Base-by-base conservation (phyloP, 2,797 vertebrate species). In the Halcyon badia region DNA sequence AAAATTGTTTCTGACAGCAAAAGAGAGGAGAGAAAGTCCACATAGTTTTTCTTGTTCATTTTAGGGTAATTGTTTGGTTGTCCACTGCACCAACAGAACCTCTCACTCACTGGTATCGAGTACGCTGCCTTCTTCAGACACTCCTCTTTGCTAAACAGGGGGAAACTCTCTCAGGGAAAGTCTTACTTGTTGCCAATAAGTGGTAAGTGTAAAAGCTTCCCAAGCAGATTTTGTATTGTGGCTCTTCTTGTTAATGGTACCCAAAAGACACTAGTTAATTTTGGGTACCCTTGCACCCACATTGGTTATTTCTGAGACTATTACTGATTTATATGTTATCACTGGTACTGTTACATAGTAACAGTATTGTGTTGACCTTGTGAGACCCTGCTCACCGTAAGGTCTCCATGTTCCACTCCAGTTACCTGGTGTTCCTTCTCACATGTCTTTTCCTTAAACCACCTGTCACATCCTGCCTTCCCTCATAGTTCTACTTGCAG, bases 81-180 rank as follows among this genome's bases (percentile, higher is more conserved):
- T 99, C 98, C 39, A 98, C 98, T 37, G 98, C 98, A 35, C 99
- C 98, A 5, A 97, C 97, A 5, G 98, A 99, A 94, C 98, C 98
- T 39, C 95, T 98, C 84, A 99, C 98, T 44, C 98, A 98, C 79
- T 99, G 98, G 98, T 98, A 98, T 86, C 98, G 99, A 97, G 98
- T 99, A 57, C 97, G 97, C 30, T 98, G 98, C 97, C 98, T 99
- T 82, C 97, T 99, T 33, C 98, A 99, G 96, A 98, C 98, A 1
- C 98, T 98, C 2, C 97, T 99, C 42, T 99, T 98, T 81, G 98
- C 97, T 88, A 99, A 98, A 94, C 96, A 98, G 79, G 98, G 98
- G 35, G 98, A 99, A 96, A 99, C 98, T 17, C 93, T 99, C 80
- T 99, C 98, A n/a, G 98, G 98, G 48, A 98, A 91, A 14, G 98